Base-by-base conservation (phyloP, 2,113 vertebrate genomes). In the Erythrocebus patas region DNA sequence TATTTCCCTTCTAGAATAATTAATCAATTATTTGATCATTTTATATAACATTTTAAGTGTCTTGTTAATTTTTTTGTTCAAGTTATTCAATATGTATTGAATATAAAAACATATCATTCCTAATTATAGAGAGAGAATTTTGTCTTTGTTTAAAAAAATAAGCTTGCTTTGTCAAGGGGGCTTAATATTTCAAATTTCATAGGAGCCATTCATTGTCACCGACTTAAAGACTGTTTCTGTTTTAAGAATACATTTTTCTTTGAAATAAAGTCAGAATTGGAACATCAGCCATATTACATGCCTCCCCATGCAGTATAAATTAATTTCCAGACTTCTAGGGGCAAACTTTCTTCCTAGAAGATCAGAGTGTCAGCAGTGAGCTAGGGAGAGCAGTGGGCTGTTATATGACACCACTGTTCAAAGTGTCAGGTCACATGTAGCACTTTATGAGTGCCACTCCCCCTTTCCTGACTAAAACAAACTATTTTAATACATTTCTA, bases 201-300 rank as follows among this genome's bases (percentile, higher is more conserved):
- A 59, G 64, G 32, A 52, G 50, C 61, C 18, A 27, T 48, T 87
- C 80, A 25, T 88, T 94, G 92, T 91, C 30, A 84, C 45, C 17
- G 84, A 80, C 18, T 76, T 70, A 59, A 82, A 66, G 14, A 78
- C 22, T 11, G 12, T 90, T 96, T 92, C 55, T 93, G 17, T 64
- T 88, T 85, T 88, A 72, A 85, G 32, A 89, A 89, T 95, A 32
- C 17, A 85, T 45, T 94, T 75, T 95, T 89, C 45, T 91, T 89
- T 25, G 48, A 88, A 84, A 89, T 32, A 85, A 87, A 80, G n/a
- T 91, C 14, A 89, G 66, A 7, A 81, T 55, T 43, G 11, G 72
- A 91, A 48, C 14, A 66, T 59, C 48, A 80, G 25, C 27, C 38
- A 73, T 23, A 18, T 84, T 50, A 57, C 85, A 5, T 76, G 38